Conservation (phyloP, 1,140 invertebrate species). For the Potamilus streckersoni region DNA sequence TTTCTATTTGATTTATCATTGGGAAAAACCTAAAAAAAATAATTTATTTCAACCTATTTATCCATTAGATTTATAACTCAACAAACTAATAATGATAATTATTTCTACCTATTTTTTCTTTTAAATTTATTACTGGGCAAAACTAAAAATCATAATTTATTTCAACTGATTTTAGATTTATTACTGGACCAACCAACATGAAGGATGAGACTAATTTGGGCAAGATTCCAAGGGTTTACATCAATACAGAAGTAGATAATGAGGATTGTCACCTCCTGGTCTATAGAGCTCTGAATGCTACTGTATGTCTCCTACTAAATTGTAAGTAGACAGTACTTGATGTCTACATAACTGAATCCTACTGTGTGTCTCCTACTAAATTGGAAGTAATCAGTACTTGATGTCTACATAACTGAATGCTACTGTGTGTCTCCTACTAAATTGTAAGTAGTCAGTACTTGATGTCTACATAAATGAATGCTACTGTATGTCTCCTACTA, state of each 20-base stretch:
- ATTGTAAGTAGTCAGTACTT: constrained; percentile 60
- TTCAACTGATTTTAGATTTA: constrained; percentile 71
- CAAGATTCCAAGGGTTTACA: constrained; percentile 79
- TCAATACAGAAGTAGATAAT: constrained; percentile 73
- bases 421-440: constrained; percentile 72
- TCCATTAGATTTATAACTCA: too few relatives aligned
- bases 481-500: constrained; percentile 79
- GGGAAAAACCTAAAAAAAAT: too few relatives aligned
- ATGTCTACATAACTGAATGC: constrained; percentile 72
- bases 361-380: constrained; percentile 78
- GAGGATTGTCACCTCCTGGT: constrained; percentile 80
- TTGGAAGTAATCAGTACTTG: constrained; percentile 56
- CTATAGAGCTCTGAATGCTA: constrained; percentile 83
- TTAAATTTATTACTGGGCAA: too few relatives aligned
- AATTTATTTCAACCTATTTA: too few relatives aligned
- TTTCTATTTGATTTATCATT: too few relatives aligned
- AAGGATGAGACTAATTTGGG: constrained; percentile 74
- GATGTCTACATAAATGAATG: constrained; percentile 70
- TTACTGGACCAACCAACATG: constrained; percentile 77
- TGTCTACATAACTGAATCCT: constrained; percentile 72
- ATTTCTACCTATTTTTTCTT: too few relatives aligned
- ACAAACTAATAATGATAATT: too few relatives aligned
- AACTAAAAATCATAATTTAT: too few relatives aligned
- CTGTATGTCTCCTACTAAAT: constrained; percentile 76
- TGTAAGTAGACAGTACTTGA: constrained; percentile 56